These are phyloP conservation scores for Epinephelus cyanopodus DNA, from an alignment of 2,113 vertebrate species.

Conservation along the genomic window DNA sequence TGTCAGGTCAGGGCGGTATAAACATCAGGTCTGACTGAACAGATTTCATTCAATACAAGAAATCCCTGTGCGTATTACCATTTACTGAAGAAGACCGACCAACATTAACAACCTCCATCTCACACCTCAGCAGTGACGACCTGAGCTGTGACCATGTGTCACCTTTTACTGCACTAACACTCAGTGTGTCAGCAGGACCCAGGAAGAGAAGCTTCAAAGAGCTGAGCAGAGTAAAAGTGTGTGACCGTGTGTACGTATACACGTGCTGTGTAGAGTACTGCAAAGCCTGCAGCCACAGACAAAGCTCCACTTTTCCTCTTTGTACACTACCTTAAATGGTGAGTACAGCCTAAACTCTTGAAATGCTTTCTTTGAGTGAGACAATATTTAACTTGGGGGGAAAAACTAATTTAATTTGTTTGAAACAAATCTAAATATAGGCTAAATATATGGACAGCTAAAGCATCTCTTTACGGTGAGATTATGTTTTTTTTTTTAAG, in stretches of 20 bases:
- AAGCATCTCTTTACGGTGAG: not conserved
- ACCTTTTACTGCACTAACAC: constrained; percentile 65
- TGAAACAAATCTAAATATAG: not conserved
- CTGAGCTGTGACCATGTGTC: constrained; percentile 64
- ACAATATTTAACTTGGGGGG: not conserved
- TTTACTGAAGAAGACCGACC: not conserved
- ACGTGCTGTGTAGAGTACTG: not conserved
- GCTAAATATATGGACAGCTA: not conserved
- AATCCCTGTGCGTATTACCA: not conserved
- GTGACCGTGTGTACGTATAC: not conserved
- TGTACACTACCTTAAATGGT: constrained; percentile 39
- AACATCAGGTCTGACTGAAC: not conserved
- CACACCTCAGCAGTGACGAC: constrained; percentile 39
- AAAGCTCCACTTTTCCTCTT: constrained; percentile 33
- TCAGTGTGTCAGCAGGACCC: constrained; percentile 34
- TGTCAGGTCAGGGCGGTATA: not conserved
- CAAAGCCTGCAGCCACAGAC: constrained; percentile 24
- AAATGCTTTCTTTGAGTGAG: not conserved
- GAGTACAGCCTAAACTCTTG: constrained; percentile 28
- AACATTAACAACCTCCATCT: constrained; percentile 1
- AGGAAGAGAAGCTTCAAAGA: constrained; percentile 67
- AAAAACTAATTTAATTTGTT: no score
- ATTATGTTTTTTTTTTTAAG: not conserved
- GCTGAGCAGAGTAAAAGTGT: not conserved
- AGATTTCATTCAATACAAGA: not conserved